Evolutionary conservation across 1,140 invertebrate genomes (phyloP), one percentile per base, ranked within the genome.

Genomic region (Dendrolimus kikuchii): DNA sequence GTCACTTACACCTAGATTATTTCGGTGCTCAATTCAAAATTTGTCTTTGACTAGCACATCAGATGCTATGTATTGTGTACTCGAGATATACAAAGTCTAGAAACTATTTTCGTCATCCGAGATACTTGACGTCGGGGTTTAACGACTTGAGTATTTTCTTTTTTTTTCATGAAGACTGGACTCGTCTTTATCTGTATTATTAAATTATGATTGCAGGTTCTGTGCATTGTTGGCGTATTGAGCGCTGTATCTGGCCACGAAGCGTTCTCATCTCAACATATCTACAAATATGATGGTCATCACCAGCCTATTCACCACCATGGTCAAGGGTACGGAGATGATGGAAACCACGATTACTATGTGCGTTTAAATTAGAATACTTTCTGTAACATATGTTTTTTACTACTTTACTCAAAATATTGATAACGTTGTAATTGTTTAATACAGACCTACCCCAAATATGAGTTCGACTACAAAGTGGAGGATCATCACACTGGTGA

Each of bases 401-500:
- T 23, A 23, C 23, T 23, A 23, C 23, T 23, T 23, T 23, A 2
- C 3, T 23, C 3, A 23, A 23, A 3, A 23, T 23, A 23, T 23
- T 23, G 23, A 23, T 23, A 23, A 3, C 3, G 23, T 23, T 23
- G 23, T 3, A 23, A 23, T 23, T 23, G 23, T 23, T 23, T 23
- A 23, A 23, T 46, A 8, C 23, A 46, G 45, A 46, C 45, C 45
- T 10, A 46, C 6, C 45, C 45, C 5, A n/a, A 7, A 23, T 23
- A 23, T 23, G 23, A 23, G 23, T 23, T 23, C 23, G 23, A 23
- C 23, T 59, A 59, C 46, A 60, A 64, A 55, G 86, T 88, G 60
- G 74, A 67, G 46, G 87, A 74, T 62, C 67, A 66, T 23, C 23
- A 89, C 57, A 64, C 60, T 23, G 55, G 57, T 4, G 61, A 64